A percentile compares a stretch with the other conserved stretches of the same genome.
Conservation (phyloP, 2,797 vertebrate species). For the Brachyalestes nurse region DNA sequence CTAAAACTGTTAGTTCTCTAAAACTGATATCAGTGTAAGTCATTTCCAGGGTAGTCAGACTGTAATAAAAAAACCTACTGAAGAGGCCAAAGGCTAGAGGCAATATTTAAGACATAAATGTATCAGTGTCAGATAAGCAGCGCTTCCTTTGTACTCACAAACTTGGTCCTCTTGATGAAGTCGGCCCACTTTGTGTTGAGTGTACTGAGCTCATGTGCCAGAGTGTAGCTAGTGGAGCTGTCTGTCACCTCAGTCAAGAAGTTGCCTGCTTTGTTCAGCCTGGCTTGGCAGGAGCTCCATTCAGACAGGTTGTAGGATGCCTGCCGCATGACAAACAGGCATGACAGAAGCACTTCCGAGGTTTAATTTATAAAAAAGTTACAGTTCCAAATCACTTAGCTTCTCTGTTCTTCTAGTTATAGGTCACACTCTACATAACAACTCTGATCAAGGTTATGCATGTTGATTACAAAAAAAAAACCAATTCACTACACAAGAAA, state of each 20-base stretch:
- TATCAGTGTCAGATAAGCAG: neutral
- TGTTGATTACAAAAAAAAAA: neutral
- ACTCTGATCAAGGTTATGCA: neutral
- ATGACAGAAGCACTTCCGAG: neutral
- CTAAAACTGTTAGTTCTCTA: neutral
- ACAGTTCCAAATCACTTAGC: neutral
- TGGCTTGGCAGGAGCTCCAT: constrained; percentile 78
- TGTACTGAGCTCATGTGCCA: constrained; percentile 82
- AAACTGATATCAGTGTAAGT: neutral
- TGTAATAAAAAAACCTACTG: neutral
- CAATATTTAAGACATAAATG: neutral
- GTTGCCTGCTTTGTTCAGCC: constrained; percentile 84
- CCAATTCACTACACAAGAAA: neutral
- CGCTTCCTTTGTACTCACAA: constrained; percentile 75
- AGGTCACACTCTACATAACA: neutral
- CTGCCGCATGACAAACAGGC: constrained; percentile 28
- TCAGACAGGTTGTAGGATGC: constrained; percentile 63
- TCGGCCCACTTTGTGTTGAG: constrained; percentile 88
- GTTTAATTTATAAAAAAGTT: neutral
- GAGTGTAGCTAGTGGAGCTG: constrained; percentile 69
- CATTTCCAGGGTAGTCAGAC: neutral
- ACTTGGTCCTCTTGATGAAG: constrained; percentile 80
- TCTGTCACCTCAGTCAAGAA: constrained; percentile 82
- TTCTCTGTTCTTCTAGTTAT: neutral
- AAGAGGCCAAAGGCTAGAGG: neutral